Evolutionary conservation across 2,797 vertebrate genomes (phyloP).

Genomic region (Neoniphon sammara): DNA sequence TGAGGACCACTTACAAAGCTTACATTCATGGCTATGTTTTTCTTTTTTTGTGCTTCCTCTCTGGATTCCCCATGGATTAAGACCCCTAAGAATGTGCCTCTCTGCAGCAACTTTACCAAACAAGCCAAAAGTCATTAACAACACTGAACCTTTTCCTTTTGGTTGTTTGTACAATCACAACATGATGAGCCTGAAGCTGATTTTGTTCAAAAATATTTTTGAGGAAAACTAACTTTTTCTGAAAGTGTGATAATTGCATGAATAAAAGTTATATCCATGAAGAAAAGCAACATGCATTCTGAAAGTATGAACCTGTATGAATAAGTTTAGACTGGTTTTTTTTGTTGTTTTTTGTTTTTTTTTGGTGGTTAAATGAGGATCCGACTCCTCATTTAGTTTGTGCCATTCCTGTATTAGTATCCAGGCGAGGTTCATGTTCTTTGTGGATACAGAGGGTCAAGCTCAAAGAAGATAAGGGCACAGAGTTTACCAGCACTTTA

Average conservation of each 20-base stretch:
- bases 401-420: background rate
- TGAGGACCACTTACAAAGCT: slow-evolving; percentile 38
- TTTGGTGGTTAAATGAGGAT: background rate
- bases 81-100: slow-evolving; percentile 64
- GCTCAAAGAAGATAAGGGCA: background rate
- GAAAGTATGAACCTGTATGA: background rate
- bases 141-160: background rate
- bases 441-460: background rate
- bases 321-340: too few relatives aligned
- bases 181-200: background rate
- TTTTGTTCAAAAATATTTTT: background rate
- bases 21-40: slow-evolving; percentile 43
- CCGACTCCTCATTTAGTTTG: background rate
- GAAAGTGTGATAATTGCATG: background rate
- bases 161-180: slow-evolving; percentile 7
- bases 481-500: background rate
- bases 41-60: slow-evolving; percentile 34
- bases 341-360: background rate
- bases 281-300: background rate
- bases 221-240: background rate
- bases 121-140: slow-evolving; percentile 16
- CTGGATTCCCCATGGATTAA: slow-evolving; percentile 57
- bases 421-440: background rate
- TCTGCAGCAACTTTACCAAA: slow-evolving; percentile 44
- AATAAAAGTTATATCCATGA: background rate